Conservation (phyloP, 2,888 invertebrate species). For the Lithophane ornitopus region DNA sequence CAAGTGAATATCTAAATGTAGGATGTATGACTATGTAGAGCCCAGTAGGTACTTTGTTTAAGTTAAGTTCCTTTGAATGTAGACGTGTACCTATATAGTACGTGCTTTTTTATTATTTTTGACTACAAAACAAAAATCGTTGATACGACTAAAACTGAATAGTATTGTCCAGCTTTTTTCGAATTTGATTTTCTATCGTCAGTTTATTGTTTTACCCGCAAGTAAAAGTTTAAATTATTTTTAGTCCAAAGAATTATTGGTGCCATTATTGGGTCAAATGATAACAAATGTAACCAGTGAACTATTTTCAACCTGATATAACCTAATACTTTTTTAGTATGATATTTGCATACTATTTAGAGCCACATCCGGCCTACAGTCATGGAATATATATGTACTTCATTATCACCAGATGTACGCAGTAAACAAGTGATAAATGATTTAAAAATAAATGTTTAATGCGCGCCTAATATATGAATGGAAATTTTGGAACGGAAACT, state of each 20-base stretch:
- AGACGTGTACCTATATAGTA: background rate
- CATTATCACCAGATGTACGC: slow-evolving; percentile 51
- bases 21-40: background rate
- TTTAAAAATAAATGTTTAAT: slow-evolving; percentile 30
- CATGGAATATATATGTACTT: slow-evolving; percentile 51
- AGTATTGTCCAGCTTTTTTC: background rate
- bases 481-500: background rate
- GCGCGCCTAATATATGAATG: slow-evolving; percentile 15
- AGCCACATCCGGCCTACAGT: slow-evolving; percentile 48
- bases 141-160: background rate
- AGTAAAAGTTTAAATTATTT: background rate
- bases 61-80: background rate
- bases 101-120: too few relatives aligned
- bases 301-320: slow-evolving; percentile 8
- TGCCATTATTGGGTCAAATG: background rate
- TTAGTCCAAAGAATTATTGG: background rate
- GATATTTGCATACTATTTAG: slow-evolving; percentile 42
- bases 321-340: slow-evolving; percentile 22
- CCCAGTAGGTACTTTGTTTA: background rate
- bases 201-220: background rate
- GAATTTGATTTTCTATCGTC: background rate
- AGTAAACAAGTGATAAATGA: slow-evolving; percentile 49
- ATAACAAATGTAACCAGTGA: background rate
- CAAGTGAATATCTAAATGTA: background rate
- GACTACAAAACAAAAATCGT: too few relatives aligned